These are phyloP conservation scores for Petrocephalus sullivani DNA, from an alignment of 2,797 vertebrate species.

Conservation along the genomic window DNA sequence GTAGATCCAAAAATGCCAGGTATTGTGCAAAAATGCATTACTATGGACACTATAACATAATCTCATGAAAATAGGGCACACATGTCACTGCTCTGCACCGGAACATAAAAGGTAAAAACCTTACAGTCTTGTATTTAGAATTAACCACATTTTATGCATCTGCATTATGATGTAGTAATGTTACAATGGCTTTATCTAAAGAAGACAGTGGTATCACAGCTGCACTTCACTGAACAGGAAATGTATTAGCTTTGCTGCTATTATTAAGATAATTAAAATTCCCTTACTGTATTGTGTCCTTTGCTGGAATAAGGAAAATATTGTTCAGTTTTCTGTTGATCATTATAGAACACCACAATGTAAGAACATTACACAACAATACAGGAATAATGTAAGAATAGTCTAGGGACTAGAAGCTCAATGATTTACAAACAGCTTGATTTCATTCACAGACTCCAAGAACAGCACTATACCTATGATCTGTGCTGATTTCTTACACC, in stretches of 20 bases:
- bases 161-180: not conserved
- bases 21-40: not conserved
- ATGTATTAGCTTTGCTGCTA: not conserved
- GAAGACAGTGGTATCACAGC: not conserved
- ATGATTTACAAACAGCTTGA: slow-evolving; percentile 6
- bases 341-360: not conserved
- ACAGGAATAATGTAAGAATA: not conserved
- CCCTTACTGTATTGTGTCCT: not conserved
- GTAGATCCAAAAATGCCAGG: not conserved
- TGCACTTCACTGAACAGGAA: not conserved
- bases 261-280: not conserved
- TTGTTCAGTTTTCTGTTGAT: not conserved
- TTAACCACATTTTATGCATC: not conserved
- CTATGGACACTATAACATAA: not conserved
- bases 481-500: not conserved
- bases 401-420: not conserved
- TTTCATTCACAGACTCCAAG: not conserved
- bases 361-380: not conserved
- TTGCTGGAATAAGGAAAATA: not conserved
- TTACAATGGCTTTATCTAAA: not conserved
- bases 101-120: not conserved
- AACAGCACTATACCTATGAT: not conserved
- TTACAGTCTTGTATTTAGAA: not conserved
- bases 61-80: not conserved
- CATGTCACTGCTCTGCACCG: not conserved